Conservation (phyloP, 2,113 vertebrate genomes). For the Melanostigma gelatinosum region DNA sequence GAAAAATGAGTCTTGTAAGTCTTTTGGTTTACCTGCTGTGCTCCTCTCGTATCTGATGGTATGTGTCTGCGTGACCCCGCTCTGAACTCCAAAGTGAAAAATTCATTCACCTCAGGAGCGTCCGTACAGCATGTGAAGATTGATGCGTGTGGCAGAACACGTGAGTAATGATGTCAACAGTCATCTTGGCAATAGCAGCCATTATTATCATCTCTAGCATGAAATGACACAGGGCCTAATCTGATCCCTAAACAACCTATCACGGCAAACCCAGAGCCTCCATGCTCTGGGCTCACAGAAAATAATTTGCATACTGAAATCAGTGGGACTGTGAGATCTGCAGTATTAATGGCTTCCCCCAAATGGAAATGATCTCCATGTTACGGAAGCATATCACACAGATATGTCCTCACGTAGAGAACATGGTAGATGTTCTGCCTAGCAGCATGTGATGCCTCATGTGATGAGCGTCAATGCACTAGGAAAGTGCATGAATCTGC, state of each 20-base stretch:
- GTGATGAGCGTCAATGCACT: constrained; percentile 72
- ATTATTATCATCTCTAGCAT: constrained; percentile 79
- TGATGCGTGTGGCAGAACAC: constrained; percentile 77
- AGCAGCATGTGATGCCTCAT: constrained; percentile 77
- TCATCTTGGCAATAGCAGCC: constrained; percentile 69
- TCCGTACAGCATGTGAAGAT: constrained; percentile 77
- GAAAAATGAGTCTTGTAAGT: constrained; percentile 58
- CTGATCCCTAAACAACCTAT: constrained; percentile 76
- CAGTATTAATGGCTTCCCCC: constrained; percentile 66
- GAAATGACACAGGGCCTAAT: constrained; percentile 75
- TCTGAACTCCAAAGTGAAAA: constrained; percentile 82
- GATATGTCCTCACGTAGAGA: constrained; percentile 19
- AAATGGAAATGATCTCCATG: constrained; percentile 66
- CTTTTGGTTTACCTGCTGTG: constrained; percentile 74
- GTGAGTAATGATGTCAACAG: constrained; percentile 84
- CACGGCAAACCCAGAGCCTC: constrained; percentile 43
- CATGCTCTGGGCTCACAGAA: constrained; percentile 41
- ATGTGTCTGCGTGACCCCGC: constrained; percentile 69
- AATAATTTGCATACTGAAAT: constrained; percentile 69
- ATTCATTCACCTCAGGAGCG: constrained; percentile 82
- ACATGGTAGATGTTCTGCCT: constrained; percentile 69
- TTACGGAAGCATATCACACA: constrained; percentile 60
- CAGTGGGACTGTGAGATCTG: constrained; percentile 55
- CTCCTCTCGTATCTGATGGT: constrained; percentile 63
- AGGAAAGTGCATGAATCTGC: constrained; percentile 61